Base-by-base conservation (phyloP, 1,140 invertebrate genomes). In the Pseudomyrmex gracilis region DNA sequence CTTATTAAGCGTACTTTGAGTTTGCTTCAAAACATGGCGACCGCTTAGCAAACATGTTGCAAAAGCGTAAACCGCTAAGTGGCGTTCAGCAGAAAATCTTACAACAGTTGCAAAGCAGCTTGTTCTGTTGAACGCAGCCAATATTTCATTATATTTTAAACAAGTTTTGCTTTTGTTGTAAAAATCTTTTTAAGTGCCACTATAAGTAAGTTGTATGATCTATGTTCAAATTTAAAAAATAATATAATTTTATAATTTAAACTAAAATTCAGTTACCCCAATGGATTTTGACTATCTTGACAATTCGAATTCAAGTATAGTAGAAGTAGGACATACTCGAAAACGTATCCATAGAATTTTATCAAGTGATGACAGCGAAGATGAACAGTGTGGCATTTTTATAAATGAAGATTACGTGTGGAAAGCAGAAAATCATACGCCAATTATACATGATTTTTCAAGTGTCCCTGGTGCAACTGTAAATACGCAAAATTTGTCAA, bases 211-310 rank as follows among this genome's bases (percentile, higher is more conserved):
- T 34, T 2, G 0, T 34, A 5, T 34, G 1, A 34, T 34, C 24
- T 34, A 34, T 34, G 13, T 10, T 49, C 7, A 66, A 15, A 24
- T 64, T 76, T 55, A 34, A 51, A 70, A 80, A 63, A 47, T 3
- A 70, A 53, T 57, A n/a, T 80, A 49, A 68, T 80, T 80, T 60
- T 70, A 80, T 61, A 80, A 80, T 80, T 49, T 49, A 51, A 80
- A n/a, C 43, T 80, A 70, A 80, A 80, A 60, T 80, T 61, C 61
- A 80, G 64, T 80, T 73, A 15, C 51, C 60, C 68, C 57, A 82
- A 71, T 80, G 66, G 66, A 82, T 73, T 57, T 45, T 82, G 60
- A 82, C 4, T 73, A 82, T 82, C 24, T 60, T 82, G 78, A 82
- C 24, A 5, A 34, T 73, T 61, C 53, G 73, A 45, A 74, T 13